A percentile compares a stretch with the other conserved stretches of the same genome.
These are phyloP conservation scores for Tholera decimalis DNA, from an alignment of 2,888 invertebrate genomes.

Conservation along the genomic window DNA sequence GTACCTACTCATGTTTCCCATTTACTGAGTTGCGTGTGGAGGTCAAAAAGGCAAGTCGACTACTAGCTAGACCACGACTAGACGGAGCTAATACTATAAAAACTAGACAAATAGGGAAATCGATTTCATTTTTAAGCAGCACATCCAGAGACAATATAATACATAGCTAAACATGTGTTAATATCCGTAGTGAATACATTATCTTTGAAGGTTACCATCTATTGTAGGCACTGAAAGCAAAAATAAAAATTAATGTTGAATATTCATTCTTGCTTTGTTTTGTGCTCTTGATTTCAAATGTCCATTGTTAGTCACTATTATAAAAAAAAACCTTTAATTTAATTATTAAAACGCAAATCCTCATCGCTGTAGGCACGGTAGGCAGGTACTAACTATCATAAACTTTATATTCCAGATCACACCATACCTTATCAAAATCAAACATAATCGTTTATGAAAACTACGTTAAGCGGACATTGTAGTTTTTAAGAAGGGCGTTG, in stretches of 20 bases:
- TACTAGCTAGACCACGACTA: no score
- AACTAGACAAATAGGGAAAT: no score
- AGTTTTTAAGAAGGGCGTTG: slow-evolving; percentile 50
- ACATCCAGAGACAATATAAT: background rate
- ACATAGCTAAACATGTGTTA: background rate
- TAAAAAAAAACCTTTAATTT: no score
- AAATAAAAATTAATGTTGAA: background rate
- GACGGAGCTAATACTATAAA: no score
- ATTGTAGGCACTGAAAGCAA: background rate
- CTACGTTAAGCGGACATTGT: slow-evolving; percentile 1
- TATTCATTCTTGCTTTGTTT: slow-evolving; percentile 3
- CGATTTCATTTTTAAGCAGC: no score
- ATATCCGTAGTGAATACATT: slow-evolving; percentile 25
- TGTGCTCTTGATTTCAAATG: slow-evolving; percentile 1
- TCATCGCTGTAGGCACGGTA: no score
- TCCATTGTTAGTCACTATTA: slow-evolving; percentile 2
- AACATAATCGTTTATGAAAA: slow-evolving; percentile 4
- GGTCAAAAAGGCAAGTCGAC: no score
- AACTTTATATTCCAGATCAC: background rate
- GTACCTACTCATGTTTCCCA: no score
- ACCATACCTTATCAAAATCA: slow-evolving; percentile 4
- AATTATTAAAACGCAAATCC: no score
- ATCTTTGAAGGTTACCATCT: background rate
- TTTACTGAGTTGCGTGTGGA: no score
- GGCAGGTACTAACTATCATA: background rate